phyloP scores from a whole-genome alignment of 2,797 vertebrate species.

The Pristis pectinata region DNA sequence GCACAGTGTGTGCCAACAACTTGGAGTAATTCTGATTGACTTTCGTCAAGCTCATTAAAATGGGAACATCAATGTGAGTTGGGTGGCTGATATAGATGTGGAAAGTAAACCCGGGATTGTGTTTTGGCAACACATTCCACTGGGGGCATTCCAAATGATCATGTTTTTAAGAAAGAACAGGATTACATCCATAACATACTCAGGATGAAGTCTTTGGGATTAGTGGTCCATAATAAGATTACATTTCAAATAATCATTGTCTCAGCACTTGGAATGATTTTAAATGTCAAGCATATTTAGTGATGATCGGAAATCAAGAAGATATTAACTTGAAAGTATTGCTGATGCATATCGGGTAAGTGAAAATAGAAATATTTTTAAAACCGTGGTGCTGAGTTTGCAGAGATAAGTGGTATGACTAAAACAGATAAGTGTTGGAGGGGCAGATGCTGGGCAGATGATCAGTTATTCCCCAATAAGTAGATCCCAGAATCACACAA shows the following conservation, averaged over 20 bases:
- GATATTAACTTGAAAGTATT: background rate
- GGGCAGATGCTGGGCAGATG: too few relatives aligned
- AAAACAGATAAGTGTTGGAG: background rate
- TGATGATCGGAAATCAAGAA: background rate
- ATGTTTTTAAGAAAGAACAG: background rate
- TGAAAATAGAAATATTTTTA: background rate
- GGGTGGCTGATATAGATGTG: background rate
- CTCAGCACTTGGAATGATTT: background rate
- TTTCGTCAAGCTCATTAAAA: background rate
- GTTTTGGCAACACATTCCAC: background rate
- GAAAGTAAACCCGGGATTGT: background rate
- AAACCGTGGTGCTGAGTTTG: background rate
- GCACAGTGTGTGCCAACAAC: too few relatives aligned
- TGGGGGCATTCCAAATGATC: background rate
- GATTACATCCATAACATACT: background rate
- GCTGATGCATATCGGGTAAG: background rate
- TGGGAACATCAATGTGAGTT: background rate
- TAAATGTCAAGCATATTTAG: background rate
- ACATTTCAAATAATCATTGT: background rate
- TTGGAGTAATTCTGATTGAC: background rate
- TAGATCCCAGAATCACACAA: too few relatives aligned
- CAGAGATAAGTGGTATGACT: background rate
- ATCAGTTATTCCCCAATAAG: too few relatives aligned
- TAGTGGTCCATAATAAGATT: background rate
- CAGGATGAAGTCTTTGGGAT: background rate